Conservation (phyloP, 2,113 vertebrate genomes). For the Ammodramus savannarum region DNA sequence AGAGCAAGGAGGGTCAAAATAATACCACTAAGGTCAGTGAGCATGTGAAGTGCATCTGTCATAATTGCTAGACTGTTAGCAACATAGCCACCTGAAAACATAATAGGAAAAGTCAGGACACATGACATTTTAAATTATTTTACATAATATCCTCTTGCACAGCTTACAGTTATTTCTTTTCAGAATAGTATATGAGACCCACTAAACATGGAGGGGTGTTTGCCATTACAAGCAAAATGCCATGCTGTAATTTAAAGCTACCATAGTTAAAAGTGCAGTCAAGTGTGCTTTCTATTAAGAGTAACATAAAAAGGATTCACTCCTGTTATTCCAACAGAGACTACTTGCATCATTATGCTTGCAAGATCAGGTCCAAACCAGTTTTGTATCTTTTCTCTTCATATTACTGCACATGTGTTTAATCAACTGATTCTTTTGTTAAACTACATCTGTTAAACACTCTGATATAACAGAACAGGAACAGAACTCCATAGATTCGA, state of each 20-base stretch:
- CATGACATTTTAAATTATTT: not conserved
- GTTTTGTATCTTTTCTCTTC: not conserved
- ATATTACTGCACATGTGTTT: not conserved
- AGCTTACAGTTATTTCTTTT: not conserved
- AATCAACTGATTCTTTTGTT: not conserved
- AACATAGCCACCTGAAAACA: constrained; percentile 87
- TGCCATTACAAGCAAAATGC: not conserved
- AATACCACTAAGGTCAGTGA: constrained; percentile 93
- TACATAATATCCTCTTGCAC: not conserved
- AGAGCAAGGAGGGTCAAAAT: constrained; percentile 91
- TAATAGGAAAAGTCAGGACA: constrained; percentile 8
- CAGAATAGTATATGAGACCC: not conserved
- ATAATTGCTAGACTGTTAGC: constrained; percentile 97
- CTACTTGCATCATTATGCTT: not conserved
- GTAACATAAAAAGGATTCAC: not conserved
- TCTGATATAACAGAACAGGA: not conserved
- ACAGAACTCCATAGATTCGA: not conserved
- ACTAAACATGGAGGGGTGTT: not conserved
- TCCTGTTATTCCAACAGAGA: not conserved
- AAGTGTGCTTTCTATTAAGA: not conserved
- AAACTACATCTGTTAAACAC: not conserved
- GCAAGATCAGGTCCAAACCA: not conserved
- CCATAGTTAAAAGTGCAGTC: not conserved
- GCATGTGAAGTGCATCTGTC: constrained; percentile 96
- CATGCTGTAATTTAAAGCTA: not conserved